Percentiles rank a stretch among this genome's conserved stretches.
phyloP scores from a whole-genome alignment of 2,113 vertebrate species.

The Canis aureus region DNA sequence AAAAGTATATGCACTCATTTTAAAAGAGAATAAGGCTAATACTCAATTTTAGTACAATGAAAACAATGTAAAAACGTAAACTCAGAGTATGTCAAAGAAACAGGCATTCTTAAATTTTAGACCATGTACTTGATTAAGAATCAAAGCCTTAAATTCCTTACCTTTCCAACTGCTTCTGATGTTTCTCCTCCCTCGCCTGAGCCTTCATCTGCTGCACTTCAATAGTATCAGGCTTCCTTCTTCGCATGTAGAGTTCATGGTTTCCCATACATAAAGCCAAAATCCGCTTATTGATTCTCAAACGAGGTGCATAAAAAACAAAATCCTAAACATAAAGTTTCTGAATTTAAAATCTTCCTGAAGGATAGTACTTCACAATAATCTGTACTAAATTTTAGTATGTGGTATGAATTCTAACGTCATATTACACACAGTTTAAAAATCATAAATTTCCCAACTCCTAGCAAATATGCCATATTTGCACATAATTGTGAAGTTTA shows the following conservation, averaged over 20 bases:
- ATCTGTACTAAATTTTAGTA: conserved; percentile 16
- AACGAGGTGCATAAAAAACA: conserved; percentile 97
- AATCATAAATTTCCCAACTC: not conserved
- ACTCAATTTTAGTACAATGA: conserved; percentile 50
- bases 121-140: not conserved
- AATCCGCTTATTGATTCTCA: conserved; percentile 98
- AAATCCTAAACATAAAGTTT: conserved; percentile 92
- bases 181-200: conserved; percentile 98
- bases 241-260: conserved; percentile 98
- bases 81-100: not conserved
- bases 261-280: conserved; percentile 99
- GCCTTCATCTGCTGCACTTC: conserved; percentile 99
- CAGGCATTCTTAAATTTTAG: not conserved
- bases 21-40: not conserved
- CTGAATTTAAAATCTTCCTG: conserved; percentile 61
- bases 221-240: conserved; percentile 98
- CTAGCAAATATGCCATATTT: not conserved
- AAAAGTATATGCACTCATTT: conserved; percentile 9
- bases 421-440: not conserved
- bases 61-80: conserved; percentile 22
- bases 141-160: conserved; percentile 79
- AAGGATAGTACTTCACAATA: not conserved
- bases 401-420: not conserved
- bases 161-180: conserved; percentile 99
- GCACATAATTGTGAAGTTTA: not conserved